Conservation (phyloP, 2,888 invertebrate genomes). For the Diadegma fenestrale region DNA sequence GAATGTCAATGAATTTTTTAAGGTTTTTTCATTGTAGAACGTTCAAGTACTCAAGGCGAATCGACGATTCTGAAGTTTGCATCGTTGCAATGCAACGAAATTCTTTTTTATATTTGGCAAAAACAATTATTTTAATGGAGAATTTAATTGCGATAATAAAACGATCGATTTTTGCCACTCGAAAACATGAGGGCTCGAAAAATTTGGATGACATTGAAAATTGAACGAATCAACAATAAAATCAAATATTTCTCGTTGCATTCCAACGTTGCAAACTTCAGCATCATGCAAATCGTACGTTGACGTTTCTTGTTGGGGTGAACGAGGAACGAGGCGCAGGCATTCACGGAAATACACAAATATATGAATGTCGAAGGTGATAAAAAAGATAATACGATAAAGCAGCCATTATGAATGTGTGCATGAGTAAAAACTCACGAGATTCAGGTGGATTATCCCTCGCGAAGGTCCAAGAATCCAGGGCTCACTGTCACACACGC, state of each 20-base stretch:
- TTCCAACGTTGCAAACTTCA: too few species aligned
- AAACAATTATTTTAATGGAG: too few species aligned
- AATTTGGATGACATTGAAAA: too few species aligned
- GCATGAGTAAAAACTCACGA: constrained; percentile 46
- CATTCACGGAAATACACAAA: neutral
- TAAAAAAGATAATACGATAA: constrained; percentile 42
- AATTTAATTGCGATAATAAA: too few species aligned
- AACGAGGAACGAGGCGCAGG: neutral
- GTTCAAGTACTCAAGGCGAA: neutral
- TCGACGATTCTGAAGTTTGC: too few species aligned
- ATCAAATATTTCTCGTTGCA: too few species aligned
- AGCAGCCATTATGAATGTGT: neutral
- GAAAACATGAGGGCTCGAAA: too few species aligned
- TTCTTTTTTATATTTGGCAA: too few species aligned
- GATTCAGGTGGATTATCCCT: constrained; percentile 53
- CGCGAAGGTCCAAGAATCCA: constrained; percentile 48
- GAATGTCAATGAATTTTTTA: neutral
- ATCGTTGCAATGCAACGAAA: too few species aligned
- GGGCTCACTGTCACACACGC: constrained; percentile 63
- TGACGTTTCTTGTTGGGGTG: neutral
- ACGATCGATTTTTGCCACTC: too few species aligned
- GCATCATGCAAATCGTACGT: too few species aligned
- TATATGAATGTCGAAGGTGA: constrained; percentile 2
- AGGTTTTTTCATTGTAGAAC: neutral
- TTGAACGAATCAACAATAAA: too few species aligned